Base-by-base conservation (phyloP, 2,888 invertebrate species). In the Drosophila mayaguana region DNA sequence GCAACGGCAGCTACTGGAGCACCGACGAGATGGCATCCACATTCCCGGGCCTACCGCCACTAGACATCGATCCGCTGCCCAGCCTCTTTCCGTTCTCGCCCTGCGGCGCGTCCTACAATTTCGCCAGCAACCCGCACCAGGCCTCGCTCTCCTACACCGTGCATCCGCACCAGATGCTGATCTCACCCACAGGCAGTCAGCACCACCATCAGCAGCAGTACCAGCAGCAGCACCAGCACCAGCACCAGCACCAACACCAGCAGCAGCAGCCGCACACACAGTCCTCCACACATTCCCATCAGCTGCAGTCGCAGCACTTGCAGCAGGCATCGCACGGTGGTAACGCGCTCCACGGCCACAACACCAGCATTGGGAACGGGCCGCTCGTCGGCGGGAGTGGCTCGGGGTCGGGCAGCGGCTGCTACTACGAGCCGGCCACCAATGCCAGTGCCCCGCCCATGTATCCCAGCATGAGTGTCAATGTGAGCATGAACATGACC, bases 401-500 rank as follows among this genome's bases (percentile, higher is more conserved):
- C 12, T 51, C 81, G 3, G 63, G 63, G 4, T 65, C 72, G 9
- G 68, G 64, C 57, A 77, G 71, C 12, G 75, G 85, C 40, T 92
- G 92, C 53, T 93, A 93, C 72, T 93, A 93, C 48, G 93, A 93
- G 69, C 76, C 91, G 91, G 75, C 83, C 36, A 36, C 63, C 43
- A 83, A 78, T 67, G 78, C 79, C 20, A 55, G 63, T 12, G 81
- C 90, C 3, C 92, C 93, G 3, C 92, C 95, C 0, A 94, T 96
- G 76, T 97, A 97, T 92, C 97, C 98, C 66, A 96, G 97, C 89
- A 98, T 98, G 98, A 97, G 97, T 90, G 98, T 98, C 79, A 98
- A 98, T 91, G 98, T 98, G 48, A 93, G 92, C 83, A 98, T 98
- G 98, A 98, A 98, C 92, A 98, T 98, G 98, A 98, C 98, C 65